Base-by-base conservation (phyloP, 2,797 vertebrate species). In the Hydrophis major region DNA sequence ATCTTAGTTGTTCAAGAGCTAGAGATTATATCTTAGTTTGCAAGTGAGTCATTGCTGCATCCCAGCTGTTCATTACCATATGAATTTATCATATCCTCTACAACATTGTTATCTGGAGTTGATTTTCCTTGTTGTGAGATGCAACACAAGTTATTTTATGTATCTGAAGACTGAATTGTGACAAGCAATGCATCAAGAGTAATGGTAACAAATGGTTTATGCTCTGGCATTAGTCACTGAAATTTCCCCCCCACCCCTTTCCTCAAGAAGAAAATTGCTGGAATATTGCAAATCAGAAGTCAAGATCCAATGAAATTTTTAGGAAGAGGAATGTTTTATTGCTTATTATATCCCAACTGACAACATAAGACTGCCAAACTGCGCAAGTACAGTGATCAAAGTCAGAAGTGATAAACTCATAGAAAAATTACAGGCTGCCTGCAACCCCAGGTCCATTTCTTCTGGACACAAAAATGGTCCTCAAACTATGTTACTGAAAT, bases 31-130 rank as follows among this genome's bases (percentile, higher is more conserved):
- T 96, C 95, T 89, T 94, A 93, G 95, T 96, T 95, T 96, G 94
- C 90, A 95, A 97, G 86, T 96, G 95, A 97, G 93, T 97, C 96
- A 97, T 94, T 93, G 92, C 96, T 96, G 95, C 93, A 97, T 97
- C 96, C 96, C 97, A 98, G 97, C 97, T 98, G 97, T 97, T 98
- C 97, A 97, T 98, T 98, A 97, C 91, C 97, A 97, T 98, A 98
- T 97, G 97, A 97, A 98, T 98, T 97, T 96, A 97, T 88, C 74
- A 96, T 96, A 98, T 96, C 95, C 94, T 87, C 90, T 92, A 95
- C 93, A 95, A 95, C 95, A 96, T 95, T 96, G 96, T 96, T 97
- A 96, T 97, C 96, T 95, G 94, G 94, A 95, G 93, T 96, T 94
- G 96, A 95, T 96, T 94, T 93, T 89, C 95, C 97, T 97, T 97